A percentile compares a stretch with the other conserved stretches of the same genome.
Evolutionary conservation across 2,797 vertebrate species (phyloP).

Genomic region (Epinephelus awoara): DNA sequence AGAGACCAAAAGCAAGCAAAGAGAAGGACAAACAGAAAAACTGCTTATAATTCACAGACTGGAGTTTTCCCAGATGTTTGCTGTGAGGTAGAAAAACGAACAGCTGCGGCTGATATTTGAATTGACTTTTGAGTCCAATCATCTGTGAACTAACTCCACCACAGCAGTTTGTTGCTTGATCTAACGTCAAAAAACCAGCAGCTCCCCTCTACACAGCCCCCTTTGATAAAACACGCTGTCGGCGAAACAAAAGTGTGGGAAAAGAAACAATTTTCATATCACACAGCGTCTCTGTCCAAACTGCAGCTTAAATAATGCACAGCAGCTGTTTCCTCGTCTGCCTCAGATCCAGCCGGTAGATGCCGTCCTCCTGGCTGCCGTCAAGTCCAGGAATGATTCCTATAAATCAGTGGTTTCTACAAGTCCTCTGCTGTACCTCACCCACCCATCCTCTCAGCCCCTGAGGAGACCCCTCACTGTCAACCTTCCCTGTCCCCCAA

Average conservation of each 20-base stretch:
- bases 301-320: constrained; percentile 22
- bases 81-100: constrained; percentile 21
- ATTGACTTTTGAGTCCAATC: constrained; percentile 40
- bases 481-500: constrained; percentile 89
- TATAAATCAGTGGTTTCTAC: constrained; percentile 84
- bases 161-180: constrained; percentile 49
- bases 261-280: constrained; percentile 22
- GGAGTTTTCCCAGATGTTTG: constrained; percentile 48
- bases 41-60: constrained; percentile 17
- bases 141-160: constrained; percentile 30
- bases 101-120: constrained; percentile 35
- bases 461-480: constrained; percentile 86
- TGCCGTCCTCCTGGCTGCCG: constrained; percentile 80
- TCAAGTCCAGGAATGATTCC: constrained; percentile 85
- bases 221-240: constrained; percentile 30
- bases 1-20: neutral
- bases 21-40: neutral
- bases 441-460: constrained; percentile 85
- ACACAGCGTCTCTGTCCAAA: constrained; percentile 21
- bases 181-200: constrained; percentile 22
- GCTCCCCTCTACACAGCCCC: constrained; percentile 8
- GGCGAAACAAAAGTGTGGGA: constrained; percentile 22
- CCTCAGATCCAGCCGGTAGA: constrained; percentile 90
- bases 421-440: constrained; percentile 87
- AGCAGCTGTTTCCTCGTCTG: constrained; percentile 46